These are phyloP conservation scores for Allacma fusca DNA, from an alignment of 2,888 invertebrate species.

Conservation along the genomic window DNA sequence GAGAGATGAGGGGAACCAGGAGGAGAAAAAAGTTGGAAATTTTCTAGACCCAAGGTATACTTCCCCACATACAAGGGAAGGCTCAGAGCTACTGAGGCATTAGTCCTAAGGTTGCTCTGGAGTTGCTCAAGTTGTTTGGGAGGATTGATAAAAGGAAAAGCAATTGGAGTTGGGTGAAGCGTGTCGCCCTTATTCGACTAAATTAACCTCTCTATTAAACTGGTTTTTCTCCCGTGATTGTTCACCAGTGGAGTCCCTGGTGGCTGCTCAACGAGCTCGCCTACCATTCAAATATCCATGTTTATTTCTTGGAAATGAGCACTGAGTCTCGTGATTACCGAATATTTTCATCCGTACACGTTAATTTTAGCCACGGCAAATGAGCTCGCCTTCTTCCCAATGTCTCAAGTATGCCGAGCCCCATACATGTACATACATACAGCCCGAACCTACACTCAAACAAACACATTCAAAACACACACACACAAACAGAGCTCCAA, in stretches of 20 bases:
- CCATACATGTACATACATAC: no score
- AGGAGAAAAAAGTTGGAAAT: no score
- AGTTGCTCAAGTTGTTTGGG: background rate
- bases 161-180: constrained; percentile 30
- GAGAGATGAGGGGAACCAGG: background rate
- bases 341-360: constrained; percentile 20
- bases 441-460: no score
- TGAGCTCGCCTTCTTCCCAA: background rate
- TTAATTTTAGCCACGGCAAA: constrained; percentile 6
- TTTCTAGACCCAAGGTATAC: no score
- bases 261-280: constrained; percentile 18
- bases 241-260: background rate
- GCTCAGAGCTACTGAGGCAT: no score
- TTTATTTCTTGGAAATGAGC: background rate
- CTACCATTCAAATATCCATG: constrained; percentile 23
- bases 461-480: no score
- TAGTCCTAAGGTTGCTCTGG: no score
- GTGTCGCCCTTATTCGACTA: constrained; percentile 26
- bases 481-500: no score
- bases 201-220: constrained; percentile 38
- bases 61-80: no score
- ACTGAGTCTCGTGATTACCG: constrained; percentile 23
- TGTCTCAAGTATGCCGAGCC: no score
- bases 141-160: constrained; percentile 17
- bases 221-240: constrained; percentile 20